A percentile compares a stretch with the other conserved stretches of the same genome.
Conservation (phyloP, 1,140 invertebrate genomes). For the Lepidostoma basale region DNA sequence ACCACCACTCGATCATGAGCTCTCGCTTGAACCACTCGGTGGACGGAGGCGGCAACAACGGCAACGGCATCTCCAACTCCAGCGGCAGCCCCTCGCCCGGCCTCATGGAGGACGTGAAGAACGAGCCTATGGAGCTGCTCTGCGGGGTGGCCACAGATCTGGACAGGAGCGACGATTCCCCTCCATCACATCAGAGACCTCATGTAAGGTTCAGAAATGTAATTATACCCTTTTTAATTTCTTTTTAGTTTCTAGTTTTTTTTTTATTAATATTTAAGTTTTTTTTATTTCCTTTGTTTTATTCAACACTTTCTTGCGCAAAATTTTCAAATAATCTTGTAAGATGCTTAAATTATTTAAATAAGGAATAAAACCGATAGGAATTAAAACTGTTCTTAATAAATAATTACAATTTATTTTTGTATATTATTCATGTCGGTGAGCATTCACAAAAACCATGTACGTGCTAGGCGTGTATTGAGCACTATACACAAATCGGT, state of each 20-base stretch:
- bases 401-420: not conserved
- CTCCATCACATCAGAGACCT: conserved; percentile 69
- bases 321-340: not conserved
- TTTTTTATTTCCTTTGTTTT: not conserved
- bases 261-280: not conserved
- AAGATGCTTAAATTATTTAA: not conserved
- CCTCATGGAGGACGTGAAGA: conserved; percentile 72
- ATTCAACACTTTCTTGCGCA: not conserved
- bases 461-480: too few relatives aligned
- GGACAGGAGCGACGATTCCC: conserved; percentile 70
- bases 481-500: too few relatives aligned
- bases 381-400: not conserved
- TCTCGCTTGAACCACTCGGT: conserved; percentile 53
- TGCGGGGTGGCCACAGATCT: conserved; percentile 69
- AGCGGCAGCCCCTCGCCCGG: conserved; percentile 53
- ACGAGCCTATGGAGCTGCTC: conserved; percentile 78
- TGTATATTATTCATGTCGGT: not conserved
- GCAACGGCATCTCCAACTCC: conserved; percentile 66
- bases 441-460: too few relatives aligned
- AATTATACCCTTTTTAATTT: conserved; percentile 25
- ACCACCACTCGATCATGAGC: conserved; percentile 63
- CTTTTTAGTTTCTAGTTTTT: conserved; percentile 8
- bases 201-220: conserved; percentile 65
- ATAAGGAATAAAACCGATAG: not conserved
- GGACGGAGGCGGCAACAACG: conserved; percentile 61